Base-by-base conservation (phyloP, 2,113 vertebrate genomes). In the Lichenostomus cassidix region DNA sequence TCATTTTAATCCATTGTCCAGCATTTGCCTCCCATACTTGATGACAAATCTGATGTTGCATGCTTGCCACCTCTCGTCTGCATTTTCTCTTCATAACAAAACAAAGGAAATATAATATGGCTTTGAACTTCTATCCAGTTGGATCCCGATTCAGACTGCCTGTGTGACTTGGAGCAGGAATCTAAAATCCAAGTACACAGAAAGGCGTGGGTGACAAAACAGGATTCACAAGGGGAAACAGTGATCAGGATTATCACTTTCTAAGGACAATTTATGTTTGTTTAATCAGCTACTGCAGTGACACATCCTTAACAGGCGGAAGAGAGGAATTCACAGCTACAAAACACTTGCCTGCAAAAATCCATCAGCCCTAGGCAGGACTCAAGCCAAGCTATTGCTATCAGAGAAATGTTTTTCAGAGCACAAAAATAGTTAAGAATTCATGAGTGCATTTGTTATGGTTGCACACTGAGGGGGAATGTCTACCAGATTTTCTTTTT, bases 191-290 rank as follows among this genome's bases (percentile, higher is more conserved):
- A 68, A 89, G 47, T 39, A 79, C 44, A 60, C 33, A 75, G 12
- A 59, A 71, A 64, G 29, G 29, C 5, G 1, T 78, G 73, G n/a
- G 47, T 91, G 74, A 84, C 65, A 77, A 83, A 94, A 42, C 16
- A 55, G 55, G n/a, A 71, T 89, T 87, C 92, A 87, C 4, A 11
- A 78, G 56, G 15, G 21, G 8, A 17, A 89, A 41, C 47, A n/a
- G 33, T 67, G 87, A 33, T 67, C 60, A 91, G 77, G 39, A 89
- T 95, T 92, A 92, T 87, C 65, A 67, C 77, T 84, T 94, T 78
- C 64, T 75, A 44, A 52, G 52, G 69, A 87, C 0, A 18, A 23
- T 91, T 92, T 90, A 35, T 63, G 4, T 53, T 23, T 87, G 21
- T 63, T 78, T 88, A 80, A 74, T 90, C 41, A 92, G 41, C 88